A percentile compares a stretch with the other conserved stretches of the same genome.
These are phyloP conservation scores for Drosophila elegans DNA, from an alignment of 1,140 invertebrate species.

Conservation along the genomic window DNA sequence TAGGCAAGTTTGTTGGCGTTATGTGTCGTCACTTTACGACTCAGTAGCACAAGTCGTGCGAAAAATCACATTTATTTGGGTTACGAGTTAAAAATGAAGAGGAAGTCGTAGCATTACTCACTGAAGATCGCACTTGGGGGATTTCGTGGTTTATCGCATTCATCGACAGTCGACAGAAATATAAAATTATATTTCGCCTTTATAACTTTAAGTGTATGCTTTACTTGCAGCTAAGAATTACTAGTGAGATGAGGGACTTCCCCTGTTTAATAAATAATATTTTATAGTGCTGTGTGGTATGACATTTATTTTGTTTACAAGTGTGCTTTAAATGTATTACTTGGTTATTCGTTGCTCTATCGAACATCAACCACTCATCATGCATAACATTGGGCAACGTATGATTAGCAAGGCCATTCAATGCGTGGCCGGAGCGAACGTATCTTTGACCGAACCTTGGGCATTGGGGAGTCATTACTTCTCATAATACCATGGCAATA, in stretches of 20 bases:
- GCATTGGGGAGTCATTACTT: conserved; percentile 1
- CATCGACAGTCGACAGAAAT: background rate
- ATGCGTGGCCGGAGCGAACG: background rate
- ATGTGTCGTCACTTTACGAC: conserved; percentile 33
- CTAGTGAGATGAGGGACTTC: too few relatives aligned
- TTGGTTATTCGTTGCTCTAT: conserved; percentile 2
- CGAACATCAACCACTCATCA: conserved; percentile 15
- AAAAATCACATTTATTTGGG: conserved; percentile 51
- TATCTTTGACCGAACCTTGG: conserved; percentile 1
- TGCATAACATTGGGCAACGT: conserved; percentile 22
- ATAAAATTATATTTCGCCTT: background rate
- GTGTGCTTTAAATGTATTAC: background rate
- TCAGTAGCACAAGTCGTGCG: conserved; percentile 13
- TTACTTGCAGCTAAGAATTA: too few relatives aligned
- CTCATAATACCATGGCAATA: background rate
- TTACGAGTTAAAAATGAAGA: conserved; percentile 49
- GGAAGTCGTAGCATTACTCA: conserved; percentile 45
- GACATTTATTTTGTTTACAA: background rate
- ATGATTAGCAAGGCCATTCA: conserved; percentile 11
- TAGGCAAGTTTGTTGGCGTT: conserved; percentile 3
- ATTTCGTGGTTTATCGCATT: background rate
- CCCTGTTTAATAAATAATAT: too few relatives aligned
- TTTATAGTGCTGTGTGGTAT: too few relatives aligned
- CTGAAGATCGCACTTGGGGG: background rate
- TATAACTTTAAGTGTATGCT: too few relatives aligned